Evolutionary conservation across 2,113 vertebrate genomes (phyloP).

Genomic region (Zonotrichia leucophrys): DNA sequence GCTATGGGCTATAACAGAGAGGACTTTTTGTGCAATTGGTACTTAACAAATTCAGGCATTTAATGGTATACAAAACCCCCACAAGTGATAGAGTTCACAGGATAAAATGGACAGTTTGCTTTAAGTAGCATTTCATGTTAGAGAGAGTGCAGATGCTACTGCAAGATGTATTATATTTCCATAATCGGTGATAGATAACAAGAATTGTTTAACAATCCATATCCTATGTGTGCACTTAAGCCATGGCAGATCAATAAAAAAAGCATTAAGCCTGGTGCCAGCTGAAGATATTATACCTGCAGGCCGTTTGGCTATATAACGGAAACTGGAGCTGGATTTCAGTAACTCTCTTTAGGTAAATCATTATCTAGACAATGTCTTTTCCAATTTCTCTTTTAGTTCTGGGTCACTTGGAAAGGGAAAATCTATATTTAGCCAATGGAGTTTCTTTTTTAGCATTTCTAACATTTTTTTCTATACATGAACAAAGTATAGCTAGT

Average conservation of each 20-base stretch:
- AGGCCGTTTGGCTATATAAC: not conserved
- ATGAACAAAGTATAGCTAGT: not conserved
- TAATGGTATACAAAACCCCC: not conserved
- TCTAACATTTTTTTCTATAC: not conserved
- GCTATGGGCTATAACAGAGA: not conserved
- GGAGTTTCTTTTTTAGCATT: not conserved
- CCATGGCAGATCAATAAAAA: slow-evolving; percentile 21
- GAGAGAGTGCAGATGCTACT: slow-evolving; percentile 27
- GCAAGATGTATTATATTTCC: slow-evolving; percentile 11
- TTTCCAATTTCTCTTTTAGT: not conserved
- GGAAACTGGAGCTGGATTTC: slow-evolving; percentile 18
- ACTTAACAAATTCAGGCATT: not conserved
- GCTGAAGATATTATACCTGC: slow-evolving; percentile 4
- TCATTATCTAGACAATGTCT: not conserved
- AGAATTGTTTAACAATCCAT: slow-evolving; percentile 2
- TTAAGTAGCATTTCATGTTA: not conserved
- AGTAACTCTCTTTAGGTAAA: slow-evolving; percentile 37
- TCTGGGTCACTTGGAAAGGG: not conserved
- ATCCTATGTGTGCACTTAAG: slow-evolving; percentile 12
- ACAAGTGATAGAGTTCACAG: not conserved
- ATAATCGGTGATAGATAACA: slow-evolving; percentile 1
- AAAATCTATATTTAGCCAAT: not conserved
- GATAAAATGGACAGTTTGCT: not conserved
- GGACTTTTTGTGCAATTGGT: not conserved
- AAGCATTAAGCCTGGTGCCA: slow-evolving; percentile 37